Evolutionary conservation across 2,888 invertebrate species (phyloP).

Genomic region (Nemotelus pantherinus): DNA sequence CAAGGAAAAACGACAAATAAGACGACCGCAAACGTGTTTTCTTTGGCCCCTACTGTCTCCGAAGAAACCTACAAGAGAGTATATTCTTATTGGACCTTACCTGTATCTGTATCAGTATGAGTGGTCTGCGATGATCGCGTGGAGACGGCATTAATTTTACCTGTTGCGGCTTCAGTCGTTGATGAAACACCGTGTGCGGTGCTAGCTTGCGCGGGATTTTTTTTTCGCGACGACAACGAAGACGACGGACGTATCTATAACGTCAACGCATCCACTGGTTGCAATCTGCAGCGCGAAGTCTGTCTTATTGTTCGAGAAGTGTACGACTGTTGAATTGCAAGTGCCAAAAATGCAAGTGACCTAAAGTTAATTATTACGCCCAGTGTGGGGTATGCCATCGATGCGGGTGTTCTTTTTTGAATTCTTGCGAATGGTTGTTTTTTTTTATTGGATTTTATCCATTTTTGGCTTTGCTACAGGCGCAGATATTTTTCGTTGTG

Average conservation of each 20-base stretch:
- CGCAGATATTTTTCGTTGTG: neutral
- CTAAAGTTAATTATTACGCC: neutral
- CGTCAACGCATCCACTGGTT: slow-evolving; percentile 10
- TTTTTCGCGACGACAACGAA: neutral
- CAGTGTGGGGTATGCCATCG: neutral
- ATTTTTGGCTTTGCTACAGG: neutral
- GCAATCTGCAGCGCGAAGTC: neutral
- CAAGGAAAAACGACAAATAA: slow-evolving; percentile 5
- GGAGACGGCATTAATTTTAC: slow-evolving; percentile 33
- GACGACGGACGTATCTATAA: slow-evolving; percentile 25
- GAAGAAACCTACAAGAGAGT: slow-evolving; percentile 25
- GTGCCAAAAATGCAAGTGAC: slow-evolving; percentile 4
- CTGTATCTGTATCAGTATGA: slow-evolving; percentile 27
- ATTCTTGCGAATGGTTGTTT: no score
- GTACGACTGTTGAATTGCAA: slow-evolving; percentile 15
- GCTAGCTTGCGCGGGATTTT: slow-evolving; percentile 41
- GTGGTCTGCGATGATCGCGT: slow-evolving; percentile 9
- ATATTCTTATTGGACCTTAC: slow-evolving; percentile 33
- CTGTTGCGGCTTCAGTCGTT: slow-evolving; percentile 48
- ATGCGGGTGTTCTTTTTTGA: no score
- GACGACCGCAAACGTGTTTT: slow-evolving; percentile 13
- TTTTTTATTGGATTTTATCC: neutral
- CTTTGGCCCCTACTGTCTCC: slow-evolving; percentile 19
- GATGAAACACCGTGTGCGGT: slow-evolving; percentile 46
- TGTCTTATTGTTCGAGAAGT: slow-evolving; percentile 1